Conservation (phyloP, 2,888 invertebrate genomes). For the Chirona hameri region DNA sequence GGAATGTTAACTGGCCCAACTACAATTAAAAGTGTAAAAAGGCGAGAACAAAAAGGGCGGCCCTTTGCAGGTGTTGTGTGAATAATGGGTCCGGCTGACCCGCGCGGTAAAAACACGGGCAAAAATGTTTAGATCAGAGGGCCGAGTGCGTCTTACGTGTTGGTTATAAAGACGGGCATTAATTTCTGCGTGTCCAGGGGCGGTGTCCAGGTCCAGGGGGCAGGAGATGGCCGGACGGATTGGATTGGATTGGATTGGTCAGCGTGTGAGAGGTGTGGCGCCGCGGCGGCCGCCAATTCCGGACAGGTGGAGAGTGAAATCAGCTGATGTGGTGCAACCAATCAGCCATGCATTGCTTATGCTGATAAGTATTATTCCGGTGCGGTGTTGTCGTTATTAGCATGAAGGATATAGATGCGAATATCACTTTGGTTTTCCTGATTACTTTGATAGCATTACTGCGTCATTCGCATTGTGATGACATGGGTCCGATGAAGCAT, state of each 20-base stretch:
- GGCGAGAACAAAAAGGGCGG: conserved; percentile 27
- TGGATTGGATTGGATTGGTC: background rate
- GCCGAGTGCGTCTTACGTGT: conserved; percentile 3
- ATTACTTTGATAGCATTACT: too few relatives aligned
- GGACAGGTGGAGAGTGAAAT: too few relatives aligned
- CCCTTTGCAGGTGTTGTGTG: conserved; percentile 25
- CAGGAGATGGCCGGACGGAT: background rate
- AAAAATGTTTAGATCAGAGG: conserved; percentile 1
- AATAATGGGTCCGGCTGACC: conserved; percentile 26
- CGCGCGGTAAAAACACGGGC: background rate
- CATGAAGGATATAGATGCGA: too few relatives aligned
- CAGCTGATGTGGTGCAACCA: too few relatives aligned
- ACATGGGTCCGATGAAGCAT: too few relatives aligned
- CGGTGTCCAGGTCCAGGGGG: background rate
- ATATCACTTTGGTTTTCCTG: too few relatives aligned
- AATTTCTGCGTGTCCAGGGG: background rate
- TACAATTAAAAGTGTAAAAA: conserved; percentile 28
- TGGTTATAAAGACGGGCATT: conserved; percentile 29
- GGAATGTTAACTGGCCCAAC: conserved; percentile 27
- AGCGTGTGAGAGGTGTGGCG: too few relatives aligned
- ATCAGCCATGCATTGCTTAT: too few relatives aligned
- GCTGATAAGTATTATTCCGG: too few relatives aligned
- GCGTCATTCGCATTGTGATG: too few relatives aligned
- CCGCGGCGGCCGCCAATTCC: too few relatives aligned
- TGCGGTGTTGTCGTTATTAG: too few relatives aligned